Percentiles rank a stretch among this genome's conserved stretches.
Evolutionary conservation across 2,888 invertebrate species (phyloP).

Genomic region (Pegoplata infirma): DNA sequence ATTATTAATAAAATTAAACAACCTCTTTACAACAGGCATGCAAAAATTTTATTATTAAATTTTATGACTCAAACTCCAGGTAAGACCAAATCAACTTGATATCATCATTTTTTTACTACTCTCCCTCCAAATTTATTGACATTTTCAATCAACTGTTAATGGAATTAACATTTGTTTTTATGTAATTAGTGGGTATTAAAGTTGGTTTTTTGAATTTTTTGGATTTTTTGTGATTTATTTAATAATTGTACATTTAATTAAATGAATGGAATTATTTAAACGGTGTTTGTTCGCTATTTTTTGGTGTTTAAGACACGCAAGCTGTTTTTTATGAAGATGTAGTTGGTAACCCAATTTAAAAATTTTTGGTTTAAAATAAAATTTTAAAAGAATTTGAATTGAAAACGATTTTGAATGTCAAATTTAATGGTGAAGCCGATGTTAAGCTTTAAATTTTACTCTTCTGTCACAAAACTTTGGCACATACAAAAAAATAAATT

Average conservation of each 20-base stretch:
- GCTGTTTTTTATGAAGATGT: no score
- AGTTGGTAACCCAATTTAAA: no score
- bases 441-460: no score
- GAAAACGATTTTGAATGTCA: no score
- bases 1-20: no score
- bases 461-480: no score
- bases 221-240: not conserved
- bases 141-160: not conserved
- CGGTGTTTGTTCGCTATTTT: not conserved
- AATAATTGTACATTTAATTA: not conserved
- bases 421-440: no score
- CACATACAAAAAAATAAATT: no score
- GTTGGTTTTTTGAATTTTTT: not conserved
- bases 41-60: not conserved
- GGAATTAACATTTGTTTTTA: conserved; percentile 17
- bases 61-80: not conserved
- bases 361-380: no score
- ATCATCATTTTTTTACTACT: not conserved
- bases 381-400: no score
- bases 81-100: not conserved
- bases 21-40: not conserved
- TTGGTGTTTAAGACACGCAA: not conserved
- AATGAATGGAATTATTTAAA: not conserved
- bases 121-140: not conserved
- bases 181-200: conserved; percentile 45